Base-by-base conservation (phyloP, 2,113 vertebrate species). In the Pungitius pungitius region DNA sequence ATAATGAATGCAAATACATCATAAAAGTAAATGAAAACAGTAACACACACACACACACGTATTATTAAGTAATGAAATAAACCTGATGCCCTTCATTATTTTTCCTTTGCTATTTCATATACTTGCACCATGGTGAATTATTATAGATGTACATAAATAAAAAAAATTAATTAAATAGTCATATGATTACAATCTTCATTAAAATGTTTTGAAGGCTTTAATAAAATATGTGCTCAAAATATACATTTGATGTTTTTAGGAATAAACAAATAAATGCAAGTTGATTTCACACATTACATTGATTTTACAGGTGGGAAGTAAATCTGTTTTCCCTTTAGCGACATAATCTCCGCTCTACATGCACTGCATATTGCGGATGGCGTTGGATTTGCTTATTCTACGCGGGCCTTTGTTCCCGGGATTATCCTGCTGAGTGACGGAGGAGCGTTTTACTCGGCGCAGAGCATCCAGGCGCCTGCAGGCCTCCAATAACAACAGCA, bases 401-500 rank as follows among this genome's bases (percentile, higher is more conserved):
- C 8, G 39, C 59, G 35, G 12, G 27, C 39, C 73, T 85, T 77
- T 67, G 49, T 80, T 77, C 18, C 49, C 39, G 26, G 60, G 67
- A 84, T 85, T 85, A 82, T 73, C 49, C 14, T 10, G 27, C 26
- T 54, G 67, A 63, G 45, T 85, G 78, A 49, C 33, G 26, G 59
- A 2, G 56, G 67, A 70, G 20, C 9, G 17, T 22, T 80, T 47
- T 24, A 18, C 35, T 55, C 14, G 35, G 69, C 33, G 3, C 33
- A 35, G 81, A 43, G 65, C 62, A 52, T 75, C 66, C 42, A 51
- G 26, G 1, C 39, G 73, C 73, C 81, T 86, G 76, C 60, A 57
- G 69, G 62, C 45, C 56, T 69, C 56, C 60, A 78, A 87, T 84
- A 90, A 86, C 78, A 61, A 63, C 65, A 77, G 35, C 70, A 60